phyloP scores from a whole-genome alignment of 2,797 vertebrate species.

The Pantherophis alleghaniensis region DNA sequence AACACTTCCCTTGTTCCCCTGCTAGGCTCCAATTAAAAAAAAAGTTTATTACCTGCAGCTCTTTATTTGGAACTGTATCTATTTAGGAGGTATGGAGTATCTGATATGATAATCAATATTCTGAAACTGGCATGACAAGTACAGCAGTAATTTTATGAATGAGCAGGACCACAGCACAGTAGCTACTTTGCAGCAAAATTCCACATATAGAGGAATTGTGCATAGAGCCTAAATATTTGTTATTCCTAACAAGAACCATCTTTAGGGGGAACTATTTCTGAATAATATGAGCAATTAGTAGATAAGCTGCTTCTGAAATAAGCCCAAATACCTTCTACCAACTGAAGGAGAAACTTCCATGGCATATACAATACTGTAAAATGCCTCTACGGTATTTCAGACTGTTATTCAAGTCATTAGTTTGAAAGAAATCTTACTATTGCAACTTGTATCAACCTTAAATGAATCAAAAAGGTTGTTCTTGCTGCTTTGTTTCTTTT shows the following conservation, averaged over 20 bases:
- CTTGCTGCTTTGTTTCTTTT: conserved; percentile 71
- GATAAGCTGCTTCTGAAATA: not conserved
- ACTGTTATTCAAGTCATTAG: not conserved
- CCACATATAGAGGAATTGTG: not conserved
- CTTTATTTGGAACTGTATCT: not conserved
- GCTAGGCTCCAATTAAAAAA: not conserved
- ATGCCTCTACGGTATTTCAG: not conserved
- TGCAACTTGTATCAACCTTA: conserved; percentile 80
- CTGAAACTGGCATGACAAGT: not conserved
- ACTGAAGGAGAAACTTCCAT: not conserved
- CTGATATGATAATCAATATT: not conserved
- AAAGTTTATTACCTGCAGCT: not conserved
- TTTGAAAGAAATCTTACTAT: conserved; percentile 68
- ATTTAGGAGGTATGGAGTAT: not conserved
- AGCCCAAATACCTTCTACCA: not conserved
- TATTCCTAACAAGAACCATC: not conserved
- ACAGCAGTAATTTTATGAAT: not conserved
- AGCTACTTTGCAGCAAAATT: not conserved
- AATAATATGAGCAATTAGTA: not conserved
- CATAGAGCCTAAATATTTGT: not conserved
- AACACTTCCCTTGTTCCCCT: not conserved
- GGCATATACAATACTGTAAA: accelerated
- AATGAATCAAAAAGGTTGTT: conserved; percentile 78
- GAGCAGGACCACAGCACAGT: not conserved
- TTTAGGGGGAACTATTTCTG: not conserved